A percentile compares a stretch with the other conserved stretches of the same genome.
Conservation (phyloP, 2,797 vertebrate species). For the Thalassophryne amazonica region DNA sequence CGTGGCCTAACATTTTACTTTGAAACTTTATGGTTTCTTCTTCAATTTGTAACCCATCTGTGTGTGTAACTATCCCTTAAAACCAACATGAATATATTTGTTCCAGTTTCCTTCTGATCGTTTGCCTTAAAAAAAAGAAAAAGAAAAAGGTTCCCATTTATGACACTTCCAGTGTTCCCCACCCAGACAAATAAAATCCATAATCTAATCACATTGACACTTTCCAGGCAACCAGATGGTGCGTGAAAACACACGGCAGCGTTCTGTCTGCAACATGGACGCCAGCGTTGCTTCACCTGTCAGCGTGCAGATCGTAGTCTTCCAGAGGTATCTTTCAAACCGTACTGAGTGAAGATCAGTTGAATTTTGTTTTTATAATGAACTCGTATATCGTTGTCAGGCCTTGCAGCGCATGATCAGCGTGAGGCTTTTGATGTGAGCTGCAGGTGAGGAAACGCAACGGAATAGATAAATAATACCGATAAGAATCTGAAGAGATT, state of each 20-base stretch:
- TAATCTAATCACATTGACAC: conserved; percentile 45
- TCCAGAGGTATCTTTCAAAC: too few species aligned
- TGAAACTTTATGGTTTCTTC: too few species aligned
- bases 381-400: not conserved
- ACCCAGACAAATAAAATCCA: conserved; percentile 45
- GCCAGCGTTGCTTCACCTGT: not conserved
- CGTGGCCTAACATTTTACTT: too few species aligned
- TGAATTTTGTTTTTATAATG: too few species aligned
- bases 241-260: conserved; percentile 10
- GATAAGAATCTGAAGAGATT: conserved; percentile 31
- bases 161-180: conserved; percentile 18
- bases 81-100: too few species aligned
- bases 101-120: too few species aligned
- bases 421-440: not conserved
- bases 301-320: too few species aligned
- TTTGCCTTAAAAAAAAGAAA: too few species aligned
- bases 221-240: conserved; percentile 52
- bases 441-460: not conserved
- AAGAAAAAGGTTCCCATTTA: conserved; percentile 46
- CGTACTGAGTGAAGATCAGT: too few species aligned
- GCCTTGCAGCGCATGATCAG: not conserved
- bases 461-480: not conserved
- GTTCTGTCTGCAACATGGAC: conserved; percentile 16
- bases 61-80: too few species aligned
- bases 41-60: too few species aligned